phyloP scores from a whole-genome alignment of 2,113 vertebrate genomes.

The Chaetodon auriga region DNA sequence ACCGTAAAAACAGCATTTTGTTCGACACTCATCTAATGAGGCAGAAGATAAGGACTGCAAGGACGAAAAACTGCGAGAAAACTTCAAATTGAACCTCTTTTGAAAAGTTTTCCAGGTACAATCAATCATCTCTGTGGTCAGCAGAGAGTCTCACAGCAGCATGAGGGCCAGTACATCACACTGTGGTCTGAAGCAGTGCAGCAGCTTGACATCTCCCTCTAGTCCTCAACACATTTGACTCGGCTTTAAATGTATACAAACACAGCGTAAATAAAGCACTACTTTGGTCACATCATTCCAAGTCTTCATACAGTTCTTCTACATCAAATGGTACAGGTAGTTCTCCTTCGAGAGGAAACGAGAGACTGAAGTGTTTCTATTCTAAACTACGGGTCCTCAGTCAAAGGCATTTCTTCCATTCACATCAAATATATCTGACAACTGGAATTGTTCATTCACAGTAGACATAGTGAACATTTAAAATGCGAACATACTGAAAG shows the following conservation, averaged over 20 bases:
- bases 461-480: background rate
- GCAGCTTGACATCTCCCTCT: background rate
- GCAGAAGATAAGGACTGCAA: background rate
- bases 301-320: too few relatives aligned
- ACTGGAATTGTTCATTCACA: too few relatives aligned
- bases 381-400: background rate
- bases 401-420: background rate
- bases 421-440: too few relatives aligned
- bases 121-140: background rate
- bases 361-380: background rate
- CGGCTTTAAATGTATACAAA: background rate
- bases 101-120: background rate
- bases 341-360: too few relatives aligned
- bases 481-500: background rate
- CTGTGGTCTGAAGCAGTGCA: background rate
- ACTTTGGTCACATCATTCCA: too few relatives aligned
- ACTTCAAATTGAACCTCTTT: background rate
- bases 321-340: too few relatives aligned
- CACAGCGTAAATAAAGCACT: background rate
- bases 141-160: background rate
- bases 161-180: background rate
- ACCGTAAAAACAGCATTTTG: background rate
- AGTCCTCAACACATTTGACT: background rate
- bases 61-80: background rate
- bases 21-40: background rate